Conservation (phyloP, 2,797 vertebrate genomes). For the Microcaecilia unicolor region DNA sequence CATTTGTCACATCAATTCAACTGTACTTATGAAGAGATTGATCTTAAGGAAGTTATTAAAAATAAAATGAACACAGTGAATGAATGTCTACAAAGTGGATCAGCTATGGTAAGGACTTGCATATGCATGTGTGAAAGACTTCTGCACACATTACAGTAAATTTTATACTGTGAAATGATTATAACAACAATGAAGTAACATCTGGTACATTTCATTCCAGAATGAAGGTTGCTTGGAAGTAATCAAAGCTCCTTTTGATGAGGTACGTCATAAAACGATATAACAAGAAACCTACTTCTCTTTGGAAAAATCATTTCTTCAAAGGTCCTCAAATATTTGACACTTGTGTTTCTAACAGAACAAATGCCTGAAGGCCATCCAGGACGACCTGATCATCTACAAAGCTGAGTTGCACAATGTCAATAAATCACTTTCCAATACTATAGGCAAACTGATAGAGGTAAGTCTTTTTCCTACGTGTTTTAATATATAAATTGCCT, state of each 20-base stretch:
- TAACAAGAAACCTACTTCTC: rapidly evolving
- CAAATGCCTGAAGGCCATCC: conserved; percentile 68
- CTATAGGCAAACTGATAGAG: conserved; percentile 37
- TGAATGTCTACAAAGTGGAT: conserved; percentile 50
- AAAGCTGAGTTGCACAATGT: conserved; percentile 30
- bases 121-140: too few species aligned
- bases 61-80: conserved; percentile 37
- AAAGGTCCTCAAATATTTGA: neutral
- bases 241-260: conserved; percentile 38
- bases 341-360: conserved; percentile 36
- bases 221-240: conserved; percentile 40
- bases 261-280: conserved; percentile 43
- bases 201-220: conserved; percentile 52
- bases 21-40: conserved; percentile 35
- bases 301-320: too few species aligned
- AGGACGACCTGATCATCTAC: conserved; percentile 60
- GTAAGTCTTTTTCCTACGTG: conserved; percentile 29
- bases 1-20: conserved; percentile 28
- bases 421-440: conserved; percentile 3
- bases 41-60: conserved; percentile 39
- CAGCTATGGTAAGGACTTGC: conserved; percentile 33
- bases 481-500: neutral
- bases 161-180: too few species aligned
- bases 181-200: too few species aligned
- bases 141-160: too few species aligned